Conservation (phyloP, 2,888 invertebrate genomes). For the Ferdinandea cuprea region DNA sequence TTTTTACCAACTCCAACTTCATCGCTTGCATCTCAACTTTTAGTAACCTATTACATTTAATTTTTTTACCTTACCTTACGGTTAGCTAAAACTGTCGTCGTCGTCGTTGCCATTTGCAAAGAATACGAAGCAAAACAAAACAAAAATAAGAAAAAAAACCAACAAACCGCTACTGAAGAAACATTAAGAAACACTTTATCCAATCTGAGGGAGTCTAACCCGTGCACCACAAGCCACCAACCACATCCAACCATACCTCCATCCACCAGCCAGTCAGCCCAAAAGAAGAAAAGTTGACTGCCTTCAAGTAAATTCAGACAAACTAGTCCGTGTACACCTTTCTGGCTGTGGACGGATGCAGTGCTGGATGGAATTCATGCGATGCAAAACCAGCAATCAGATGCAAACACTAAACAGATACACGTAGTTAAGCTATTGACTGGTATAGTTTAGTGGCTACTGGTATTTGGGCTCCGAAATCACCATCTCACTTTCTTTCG, state of each 20-base stretch:
- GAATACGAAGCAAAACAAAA: too few species aligned
- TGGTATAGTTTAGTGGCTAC: constrained; percentile 29
- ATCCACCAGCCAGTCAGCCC: constrained; percentile 2
- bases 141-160: constrained; percentile 3
- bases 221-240: background rate
- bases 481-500: constrained; percentile 58
- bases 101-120: too few species aligned
- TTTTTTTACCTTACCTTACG: constrained; percentile 4
- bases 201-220: constrained; percentile 7
- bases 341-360: constrained; percentile 36
- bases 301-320: constrained; percentile 59
- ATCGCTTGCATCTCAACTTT: too few species aligned
- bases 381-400: constrained; percentile 56
- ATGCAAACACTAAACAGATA: constrained; percentile 46
- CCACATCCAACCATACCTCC: background rate
- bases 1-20: background rate
- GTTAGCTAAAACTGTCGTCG: background rate
- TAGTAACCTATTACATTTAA: constrained; percentile 19
- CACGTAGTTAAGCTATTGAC: background rate
- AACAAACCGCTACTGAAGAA: constrained; percentile 18
- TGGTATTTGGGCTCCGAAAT: constrained; percentile 35
- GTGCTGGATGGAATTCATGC: constrained; percentile 48
- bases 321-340: constrained; percentile 37
- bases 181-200: constrained; percentile 37
- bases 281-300: constrained; percentile 70